Conservation (phyloP, 1,140 invertebrate species). For the Chionoecetes opilio region DNA sequence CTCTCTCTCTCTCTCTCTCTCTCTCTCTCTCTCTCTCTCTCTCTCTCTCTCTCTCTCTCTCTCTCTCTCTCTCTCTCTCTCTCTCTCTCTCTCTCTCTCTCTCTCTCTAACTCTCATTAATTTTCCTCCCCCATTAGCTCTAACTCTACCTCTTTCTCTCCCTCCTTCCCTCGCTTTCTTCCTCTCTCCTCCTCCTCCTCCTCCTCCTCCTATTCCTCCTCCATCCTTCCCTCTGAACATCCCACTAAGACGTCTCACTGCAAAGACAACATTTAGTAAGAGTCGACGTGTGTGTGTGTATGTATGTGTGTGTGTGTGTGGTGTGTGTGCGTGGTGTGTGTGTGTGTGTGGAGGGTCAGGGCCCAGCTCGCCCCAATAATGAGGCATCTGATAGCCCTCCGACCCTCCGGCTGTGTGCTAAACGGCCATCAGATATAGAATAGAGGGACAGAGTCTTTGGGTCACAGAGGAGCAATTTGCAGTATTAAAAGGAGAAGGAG, state of each 20-base stretch:
- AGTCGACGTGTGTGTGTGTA: background rate
- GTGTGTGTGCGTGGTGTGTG: slow-evolving; percentile 12
- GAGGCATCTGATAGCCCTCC: slow-evolving; percentile 12
- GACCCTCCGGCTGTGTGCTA: slow-evolving; percentile 32
- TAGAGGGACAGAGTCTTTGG: background rate
- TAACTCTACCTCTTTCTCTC: background rate
- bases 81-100: slow-evolving; percentile 36
- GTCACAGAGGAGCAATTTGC: slow-evolving; percentile 36
- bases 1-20: background rate
- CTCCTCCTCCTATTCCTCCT: background rate
- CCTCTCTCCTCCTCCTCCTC: background rate
- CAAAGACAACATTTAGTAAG: background rate
- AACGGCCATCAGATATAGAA: slow-evolving; percentile 48
- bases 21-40: background rate
- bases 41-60: background rate
- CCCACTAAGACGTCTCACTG: background rate
- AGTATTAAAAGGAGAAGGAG: slow-evolving; percentile 17
- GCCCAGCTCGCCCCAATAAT: slow-evolving; percentile 12
- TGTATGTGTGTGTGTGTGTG: background rate
- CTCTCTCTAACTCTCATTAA: slow-evolving; percentile 29
- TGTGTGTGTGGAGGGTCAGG: slow-evolving; percentile 3
- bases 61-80: slow-evolving; percentile 51
- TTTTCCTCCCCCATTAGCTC: background rate
- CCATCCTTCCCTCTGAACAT: background rate
- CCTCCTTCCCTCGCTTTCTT: background rate